Conservation (phyloP, 2,888 invertebrate genomes). For the Eurytoma californica region DNA sequence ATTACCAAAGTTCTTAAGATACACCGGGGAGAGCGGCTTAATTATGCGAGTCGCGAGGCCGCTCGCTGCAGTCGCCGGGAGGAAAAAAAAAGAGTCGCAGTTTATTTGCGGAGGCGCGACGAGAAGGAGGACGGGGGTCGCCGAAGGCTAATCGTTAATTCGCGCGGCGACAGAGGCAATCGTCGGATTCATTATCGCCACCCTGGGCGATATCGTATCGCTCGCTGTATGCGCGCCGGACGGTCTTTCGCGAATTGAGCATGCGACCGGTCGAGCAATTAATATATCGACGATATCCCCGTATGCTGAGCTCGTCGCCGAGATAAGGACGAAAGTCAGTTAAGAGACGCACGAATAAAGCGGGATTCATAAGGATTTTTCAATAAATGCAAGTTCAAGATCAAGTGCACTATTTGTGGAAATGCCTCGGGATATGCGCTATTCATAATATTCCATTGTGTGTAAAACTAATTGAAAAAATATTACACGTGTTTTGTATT, state of each 20-base stretch:
- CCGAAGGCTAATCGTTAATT: conserved; percentile 33
- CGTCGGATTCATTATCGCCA: conserved; percentile 20
- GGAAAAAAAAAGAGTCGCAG: conserved; percentile 2
- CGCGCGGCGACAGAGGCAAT: conserved; percentile 32
- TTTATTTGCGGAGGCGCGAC: background rate
- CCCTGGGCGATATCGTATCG: background rate
- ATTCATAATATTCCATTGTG: too few species aligned
- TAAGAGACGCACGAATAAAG: background rate
- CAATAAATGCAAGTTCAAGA: too few species aligned
- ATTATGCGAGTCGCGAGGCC: conserved; percentile 17
- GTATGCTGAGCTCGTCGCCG: background rate
- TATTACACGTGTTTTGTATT: too few species aligned
- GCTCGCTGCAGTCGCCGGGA: background rate
- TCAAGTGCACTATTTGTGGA: too few species aligned
- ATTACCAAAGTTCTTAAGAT: conserved; percentile 39
- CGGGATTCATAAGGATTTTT: background rate
- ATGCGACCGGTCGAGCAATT: conserved; percentile 35
- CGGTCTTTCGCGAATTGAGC: conserved; percentile 19
- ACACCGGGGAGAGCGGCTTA: conserved; percentile 28
- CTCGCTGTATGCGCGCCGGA: background rate
- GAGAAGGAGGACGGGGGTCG: conserved; percentile 4
- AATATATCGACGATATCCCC: conserved; percentile 12
- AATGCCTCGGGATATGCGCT: too few species aligned
- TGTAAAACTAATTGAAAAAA: too few species aligned
- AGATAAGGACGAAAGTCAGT: conserved; percentile 1